Conservation (phyloP, 1,140 invertebrate genomes). For the Eupristina koningsbergeri region DNA sequence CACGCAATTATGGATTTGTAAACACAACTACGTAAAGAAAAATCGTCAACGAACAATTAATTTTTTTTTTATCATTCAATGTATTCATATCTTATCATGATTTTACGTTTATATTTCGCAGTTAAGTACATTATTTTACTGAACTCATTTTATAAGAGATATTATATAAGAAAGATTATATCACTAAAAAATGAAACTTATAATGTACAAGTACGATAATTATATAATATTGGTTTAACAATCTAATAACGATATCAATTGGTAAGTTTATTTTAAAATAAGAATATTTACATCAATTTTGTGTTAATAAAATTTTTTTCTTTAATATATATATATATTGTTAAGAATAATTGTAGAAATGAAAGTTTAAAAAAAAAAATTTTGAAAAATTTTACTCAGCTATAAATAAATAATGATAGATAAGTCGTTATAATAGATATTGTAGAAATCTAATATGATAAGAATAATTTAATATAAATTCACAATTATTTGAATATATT, state of each 20-base stretch:
- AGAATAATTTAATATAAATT: too few relatives aligned
- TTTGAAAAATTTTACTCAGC: too few relatives aligned
- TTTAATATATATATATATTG: not conserved
- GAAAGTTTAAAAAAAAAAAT: not conserved
- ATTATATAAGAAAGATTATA: conserved; percentile 32
- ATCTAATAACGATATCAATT: not conserved
- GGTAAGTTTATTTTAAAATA: not conserved
- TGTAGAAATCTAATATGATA: too few relatives aligned
- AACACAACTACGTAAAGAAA: not conserved
- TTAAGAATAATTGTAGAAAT: not conserved
- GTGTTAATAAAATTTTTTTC: not conserved
- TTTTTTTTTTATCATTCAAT: not conserved
- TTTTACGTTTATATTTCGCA: not conserved
- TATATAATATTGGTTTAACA: not conserved
- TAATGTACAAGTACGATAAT: conserved; percentile 2
- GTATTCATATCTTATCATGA: conserved; percentile 32
- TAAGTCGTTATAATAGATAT: too few relatives aligned
- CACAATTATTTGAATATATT: too few relatives aligned
- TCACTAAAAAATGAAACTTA: not conserved
- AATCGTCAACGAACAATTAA: not conserved
- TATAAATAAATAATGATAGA: too few relatives aligned
- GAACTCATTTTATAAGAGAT: not conserved
- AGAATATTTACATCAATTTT: not conserved
- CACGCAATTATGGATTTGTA: not conserved
- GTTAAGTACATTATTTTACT: conserved; percentile 26